Percentiles rank a stretch among this genome's conserved stretches.
phyloP scores from a whole-genome alignment of 1,140 invertebrate species.

The Neocloeon triangulifer region DNA sequence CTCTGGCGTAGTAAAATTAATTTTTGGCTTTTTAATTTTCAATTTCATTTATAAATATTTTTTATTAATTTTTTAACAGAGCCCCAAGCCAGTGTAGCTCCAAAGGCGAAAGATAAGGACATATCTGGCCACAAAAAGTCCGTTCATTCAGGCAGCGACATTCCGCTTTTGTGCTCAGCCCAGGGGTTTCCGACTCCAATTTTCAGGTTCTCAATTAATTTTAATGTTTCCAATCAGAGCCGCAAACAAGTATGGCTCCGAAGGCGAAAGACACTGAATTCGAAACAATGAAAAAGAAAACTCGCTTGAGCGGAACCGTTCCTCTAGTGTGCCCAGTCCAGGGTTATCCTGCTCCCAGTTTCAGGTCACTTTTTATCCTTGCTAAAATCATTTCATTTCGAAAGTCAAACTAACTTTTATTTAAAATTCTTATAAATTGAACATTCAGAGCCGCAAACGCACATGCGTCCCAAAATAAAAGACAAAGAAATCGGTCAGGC shows the following conservation, averaged over 20 bases:
- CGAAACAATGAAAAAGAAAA: neutral
- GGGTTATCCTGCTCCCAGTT: constrained; percentile 9
- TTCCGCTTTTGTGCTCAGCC: constrained; percentile 18
- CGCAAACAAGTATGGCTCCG: constrained; percentile 2
- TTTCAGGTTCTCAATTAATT: constrained; percentile 10
- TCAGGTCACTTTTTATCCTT: constrained; percentile 7
- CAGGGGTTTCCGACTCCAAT: constrained; percentile 15
- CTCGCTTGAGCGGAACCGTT: constrained; percentile 1
- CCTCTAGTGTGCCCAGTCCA: constrained; percentile 10
- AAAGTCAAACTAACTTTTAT: no score
- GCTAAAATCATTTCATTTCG: constrained; percentile 3
- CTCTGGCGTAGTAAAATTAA: no score
- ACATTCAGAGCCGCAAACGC: constrained; percentile 7
- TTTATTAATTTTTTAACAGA: no score
- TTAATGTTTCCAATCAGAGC: constrained; percentile 4
- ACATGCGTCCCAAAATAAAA: constrained; percentile 5
- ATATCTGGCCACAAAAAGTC: constrained; percentile 18
- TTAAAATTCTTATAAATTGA: no score
- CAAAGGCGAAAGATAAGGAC: constrained; percentile 23
- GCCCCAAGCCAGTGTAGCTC: constrained; percentile 22
- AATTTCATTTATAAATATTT: no score
- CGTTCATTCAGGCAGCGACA: constrained; percentile 11
- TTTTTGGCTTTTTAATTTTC: no score
- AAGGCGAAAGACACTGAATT: neutral
- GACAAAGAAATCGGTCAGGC: constrained; percentile 11